Conservation (phyloP, 2,113 vertebrate genomes). For the Procavia capensis region DNA sequence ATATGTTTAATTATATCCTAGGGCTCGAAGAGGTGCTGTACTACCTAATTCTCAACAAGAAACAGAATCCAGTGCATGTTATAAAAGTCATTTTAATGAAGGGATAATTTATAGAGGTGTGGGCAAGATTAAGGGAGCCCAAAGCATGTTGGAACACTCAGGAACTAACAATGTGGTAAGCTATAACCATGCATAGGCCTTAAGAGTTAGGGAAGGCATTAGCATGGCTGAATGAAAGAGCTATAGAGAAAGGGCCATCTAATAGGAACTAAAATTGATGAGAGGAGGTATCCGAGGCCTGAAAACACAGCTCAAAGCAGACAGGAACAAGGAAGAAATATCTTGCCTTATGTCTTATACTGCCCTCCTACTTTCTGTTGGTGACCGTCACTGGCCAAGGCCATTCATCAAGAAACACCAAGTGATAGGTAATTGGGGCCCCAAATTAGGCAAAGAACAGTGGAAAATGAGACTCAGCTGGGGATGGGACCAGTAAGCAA, state of each 20-base stretch:
- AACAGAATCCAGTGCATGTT: neutral
- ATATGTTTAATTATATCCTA: neutral
- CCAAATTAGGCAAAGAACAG: neutral
- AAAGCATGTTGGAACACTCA: neutral
- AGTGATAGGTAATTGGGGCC: neutral
- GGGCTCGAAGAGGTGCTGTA: neutral
- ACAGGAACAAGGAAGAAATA: neutral
- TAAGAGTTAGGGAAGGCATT: neutral
- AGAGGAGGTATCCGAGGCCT: neutral
- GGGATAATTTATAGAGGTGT: neutral
- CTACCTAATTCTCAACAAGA: neutral
- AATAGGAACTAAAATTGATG: rapidly evolving
- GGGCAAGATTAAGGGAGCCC: neutral
- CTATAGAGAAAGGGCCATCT: too few relatives aligned
- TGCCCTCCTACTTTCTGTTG: neutral
- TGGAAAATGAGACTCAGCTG: neutral
- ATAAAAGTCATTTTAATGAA: neutral
- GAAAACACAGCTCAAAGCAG: neutral
- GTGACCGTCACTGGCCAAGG: neutral
- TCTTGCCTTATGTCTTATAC: neutral
- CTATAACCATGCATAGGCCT: neutral
- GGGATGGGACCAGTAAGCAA: neutral
- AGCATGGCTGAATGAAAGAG: neutral
- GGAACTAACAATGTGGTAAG: neutral
- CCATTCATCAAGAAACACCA: neutral